Evolutionary conservation across 2,797 vertebrate species (phyloP), one percentile per base, ranked within the genome.

Genomic region (Chelidonichthys spinosus): DNA sequence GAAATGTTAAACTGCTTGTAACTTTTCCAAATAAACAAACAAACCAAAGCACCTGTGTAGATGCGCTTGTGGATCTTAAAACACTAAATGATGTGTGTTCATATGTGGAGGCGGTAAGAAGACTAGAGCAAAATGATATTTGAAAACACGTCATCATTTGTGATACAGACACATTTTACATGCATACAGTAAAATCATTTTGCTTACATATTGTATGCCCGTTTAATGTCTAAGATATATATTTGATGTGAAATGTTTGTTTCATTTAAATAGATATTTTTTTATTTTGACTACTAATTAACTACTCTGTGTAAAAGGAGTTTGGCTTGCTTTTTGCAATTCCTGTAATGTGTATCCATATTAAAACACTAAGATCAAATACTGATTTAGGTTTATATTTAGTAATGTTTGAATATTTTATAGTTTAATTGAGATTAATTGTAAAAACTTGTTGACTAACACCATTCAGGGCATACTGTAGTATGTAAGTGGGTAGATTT

Each of bases 1-100:
- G 3, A 74, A 55, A 70, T 50, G 18, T 67, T 61, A 11, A 58
- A 56, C 66, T 46, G 46, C 39, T 25, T 72, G 43, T 66, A 72
- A 72, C 80, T 87, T 83, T 74, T 80, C 78, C 79, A 90, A 88
- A 79, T 90, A 90, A 90, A 90, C 88, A 90, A 86, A 89, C 82
- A 63, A 58, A 72, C 9, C 63, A 49, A 25, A 59, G 13, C 33
- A 44, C 62, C 42, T 77, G 55, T 66, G 46, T 76, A 71, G 59
- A 53, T 76, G 47, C 15, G 40, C n/a, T 50, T 56, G 40, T 79
- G 67, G 62, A 71, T 46, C 61, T 79, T 35, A 59, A 63, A 63
- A 61, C 54, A 46, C 13, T 37, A 63, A 50, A 74, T 17, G 42
- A 46, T 73, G 37, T 76, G 42, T 72, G 39, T 66, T 63, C 8